Conservation (phyloP, 2,797 vertebrate genomes). For the Mormyrus proboscirostris region DNA sequence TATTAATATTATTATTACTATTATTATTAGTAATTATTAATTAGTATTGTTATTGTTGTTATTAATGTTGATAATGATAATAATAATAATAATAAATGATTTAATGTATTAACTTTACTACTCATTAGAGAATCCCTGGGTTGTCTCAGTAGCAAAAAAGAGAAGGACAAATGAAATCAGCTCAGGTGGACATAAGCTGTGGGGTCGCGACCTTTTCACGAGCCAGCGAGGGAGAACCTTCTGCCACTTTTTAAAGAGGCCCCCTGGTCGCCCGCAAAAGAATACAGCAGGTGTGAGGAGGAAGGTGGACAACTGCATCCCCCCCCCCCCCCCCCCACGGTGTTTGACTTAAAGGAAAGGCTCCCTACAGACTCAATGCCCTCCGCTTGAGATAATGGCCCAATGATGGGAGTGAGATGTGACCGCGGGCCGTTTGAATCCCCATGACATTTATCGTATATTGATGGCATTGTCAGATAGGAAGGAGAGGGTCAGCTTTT, state of each 20-base stretch:
- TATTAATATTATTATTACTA: not conserved
- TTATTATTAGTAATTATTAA: not conserved
- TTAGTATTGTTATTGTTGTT: not conserved
- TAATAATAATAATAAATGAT: not conserved
- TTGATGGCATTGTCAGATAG: not conserved
- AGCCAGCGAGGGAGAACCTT: not conserved
- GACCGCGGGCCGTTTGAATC: not conserved
- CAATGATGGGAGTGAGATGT: not conserved
- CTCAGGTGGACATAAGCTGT: not conserved
- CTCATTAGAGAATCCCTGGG: not conserved
- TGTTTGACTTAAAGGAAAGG: not conserved
- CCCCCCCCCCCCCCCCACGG: not conserved
- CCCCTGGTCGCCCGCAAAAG: not conserved
- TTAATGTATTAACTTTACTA: not conserved
- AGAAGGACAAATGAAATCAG: not conserved
- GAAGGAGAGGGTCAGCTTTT: not conserved
- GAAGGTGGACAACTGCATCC: not conserved
- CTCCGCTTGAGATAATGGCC: not conserved
- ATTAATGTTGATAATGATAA: not conserved
- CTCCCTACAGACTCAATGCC: not conserved
- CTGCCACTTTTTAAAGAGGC: not conserved
- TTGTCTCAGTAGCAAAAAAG: not conserved
- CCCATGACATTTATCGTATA: not conserved
- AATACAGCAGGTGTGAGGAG: not conserved
- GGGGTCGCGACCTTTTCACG: not conserved